phyloP scores from a whole-genome alignment of 2,113 vertebrate genomes.

The Ochotona princeps region DNA sequence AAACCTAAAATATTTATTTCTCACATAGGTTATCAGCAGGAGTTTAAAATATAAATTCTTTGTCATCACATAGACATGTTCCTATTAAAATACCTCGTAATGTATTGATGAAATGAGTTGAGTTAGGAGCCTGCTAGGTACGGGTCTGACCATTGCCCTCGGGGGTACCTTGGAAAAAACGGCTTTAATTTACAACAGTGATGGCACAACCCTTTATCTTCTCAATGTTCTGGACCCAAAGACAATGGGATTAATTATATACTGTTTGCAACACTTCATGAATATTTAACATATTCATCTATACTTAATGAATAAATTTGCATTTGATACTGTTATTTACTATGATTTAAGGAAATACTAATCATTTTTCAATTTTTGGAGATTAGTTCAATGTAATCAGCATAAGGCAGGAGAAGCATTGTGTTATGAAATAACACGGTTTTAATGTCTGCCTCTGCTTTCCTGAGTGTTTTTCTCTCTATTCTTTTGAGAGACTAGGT shows the following conservation, averaged over 20 bases:
- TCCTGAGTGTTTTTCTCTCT: not conserved
- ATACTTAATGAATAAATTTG: slow-evolving; percentile 93
- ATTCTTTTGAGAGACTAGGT: slow-evolving; percentile 52
- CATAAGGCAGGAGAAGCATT: slow-evolving; percentile 81
- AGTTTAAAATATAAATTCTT: slow-evolving; percentile 65
- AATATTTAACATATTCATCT: slow-evolving; percentile 91
- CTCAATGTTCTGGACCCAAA: slow-evolving; percentile 87
- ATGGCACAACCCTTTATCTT: slow-evolving; percentile 78
- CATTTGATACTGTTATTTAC: slow-evolving; percentile 91
- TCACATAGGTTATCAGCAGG: slow-evolving; percentile 73
- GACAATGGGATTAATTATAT: slow-evolving; percentile 90
- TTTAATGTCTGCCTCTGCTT: slow-evolving; percentile 61
- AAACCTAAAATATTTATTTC: slow-evolving; percentile 77
- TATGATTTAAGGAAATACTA: slow-evolving; percentile 89
- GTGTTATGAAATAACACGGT: slow-evolving; percentile 78
- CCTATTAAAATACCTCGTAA: slow-evolving; percentile 59
- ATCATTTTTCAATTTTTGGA: slow-evolving; percentile 88
- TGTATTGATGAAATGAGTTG: slow-evolving; percentile 71
- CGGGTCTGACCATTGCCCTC: slow-evolving; percentile 74
- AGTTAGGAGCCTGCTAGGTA: slow-evolving; percentile 67
- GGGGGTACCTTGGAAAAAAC: slow-evolving; percentile 70
- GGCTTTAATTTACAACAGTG: slow-evolving; percentile 73
- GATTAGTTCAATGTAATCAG: slow-evolving; percentile 88
- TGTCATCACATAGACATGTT: slow-evolving; percentile 59
- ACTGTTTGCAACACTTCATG: slow-evolving; percentile 89